Base-by-base conservation (phyloP, 1,140 invertebrate genomes). In the Leptinotarsa texana region DNA sequence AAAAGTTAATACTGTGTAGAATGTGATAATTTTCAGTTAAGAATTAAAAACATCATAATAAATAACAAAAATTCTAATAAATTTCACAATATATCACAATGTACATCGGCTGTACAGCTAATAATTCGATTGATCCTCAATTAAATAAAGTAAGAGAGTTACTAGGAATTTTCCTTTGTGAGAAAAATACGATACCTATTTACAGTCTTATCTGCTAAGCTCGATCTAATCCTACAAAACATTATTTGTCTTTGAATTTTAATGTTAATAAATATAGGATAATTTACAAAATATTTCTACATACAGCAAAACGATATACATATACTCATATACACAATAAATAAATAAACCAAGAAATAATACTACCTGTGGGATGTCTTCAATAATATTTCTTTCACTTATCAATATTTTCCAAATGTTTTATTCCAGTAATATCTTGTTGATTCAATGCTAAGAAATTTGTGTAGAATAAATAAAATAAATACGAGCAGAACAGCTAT, bases 81-180 rank as follows among this genome's bases (percentile, higher is more conserved):
- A 63, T 69, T 69, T 69, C 67, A 69, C 69, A 70, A 51, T 79
- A 82, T 82, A 83, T 83, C 82, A 82, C 81, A 83, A 78, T 77
- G 77, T 81, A 81, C 80, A 78, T 79, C 72, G 74, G 80, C 75
- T 79, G 80, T 83, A 82, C 80, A 78, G 80, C 75, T 72, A 72
- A 80, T 83, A 83, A 83, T 83, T 83, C 81, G 82, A 81, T 81
- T 79, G 69, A 70, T 70, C 48, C 21, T 57, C 69, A 68, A 67
- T 77, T 79, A 77, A 63, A 70, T 68, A 74, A 75, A 73, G 65
- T 75, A 62, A 70, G 49, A 63, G 42, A 73, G 47, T 69, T 65
- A 47, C 18, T 70, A 48, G 51, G 47, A 48, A 69, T 48, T 42
- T 69, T 21, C 15, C 11, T 48, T 69, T 4, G 0, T 17, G 71